Evolutionary conservation across 2,113 vertebrate species (phyloP).

Genomic region (Phyllostomus discolor): DNA sequence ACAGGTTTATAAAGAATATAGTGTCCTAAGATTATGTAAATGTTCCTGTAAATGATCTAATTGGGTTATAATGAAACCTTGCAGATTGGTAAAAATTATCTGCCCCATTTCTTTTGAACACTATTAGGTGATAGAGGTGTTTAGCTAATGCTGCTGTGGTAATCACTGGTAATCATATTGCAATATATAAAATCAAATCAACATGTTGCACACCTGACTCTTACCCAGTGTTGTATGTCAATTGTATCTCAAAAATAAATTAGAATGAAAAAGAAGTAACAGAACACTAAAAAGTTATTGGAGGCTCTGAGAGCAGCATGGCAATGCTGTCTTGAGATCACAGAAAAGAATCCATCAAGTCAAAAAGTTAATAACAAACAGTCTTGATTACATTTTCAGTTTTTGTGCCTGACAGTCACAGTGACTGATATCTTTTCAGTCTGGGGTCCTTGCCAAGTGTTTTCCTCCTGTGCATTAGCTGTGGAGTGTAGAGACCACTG

Average conservation of each 20-base stretch:
- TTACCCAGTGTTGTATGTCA: neutral
- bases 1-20: neutral
- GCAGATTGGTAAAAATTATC: neutral
- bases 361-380: neutral
- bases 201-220: neutral
- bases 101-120: neutral
- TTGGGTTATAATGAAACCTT: neutral
- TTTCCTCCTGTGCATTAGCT: neutral
- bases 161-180: neutral
- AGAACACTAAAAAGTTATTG: neutral
- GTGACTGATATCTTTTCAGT: neutral
- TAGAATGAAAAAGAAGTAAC: neutral
- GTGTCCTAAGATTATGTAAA: neutral
- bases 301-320: neutral
- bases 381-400: neutral
- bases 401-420: neutral
- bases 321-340: neutral
- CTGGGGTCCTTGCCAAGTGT: neutral
- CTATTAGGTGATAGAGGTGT: neutral
- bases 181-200: neutral
- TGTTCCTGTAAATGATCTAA: neutral
- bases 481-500: too few species aligned
- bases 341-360: neutral
- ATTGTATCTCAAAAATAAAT: neutral
- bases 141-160: neutral